Conservation (phyloP, 2,113 vertebrate species). For the Oreochromis niloticus region DNA sequence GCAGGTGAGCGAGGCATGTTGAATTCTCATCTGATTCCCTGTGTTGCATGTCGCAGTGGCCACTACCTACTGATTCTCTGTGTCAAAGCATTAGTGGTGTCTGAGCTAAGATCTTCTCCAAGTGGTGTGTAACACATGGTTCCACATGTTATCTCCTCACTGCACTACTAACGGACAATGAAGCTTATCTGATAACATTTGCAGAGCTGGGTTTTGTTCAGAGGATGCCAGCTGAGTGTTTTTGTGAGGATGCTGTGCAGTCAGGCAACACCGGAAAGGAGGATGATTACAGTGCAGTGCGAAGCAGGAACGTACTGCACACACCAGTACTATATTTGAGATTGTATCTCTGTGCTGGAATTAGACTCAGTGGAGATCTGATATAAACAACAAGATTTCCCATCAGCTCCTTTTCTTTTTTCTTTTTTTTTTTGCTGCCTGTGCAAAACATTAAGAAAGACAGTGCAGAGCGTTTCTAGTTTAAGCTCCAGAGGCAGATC, state of each 20-base stretch:
- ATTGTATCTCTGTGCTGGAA: not conserved
- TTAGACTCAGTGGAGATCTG: not conserved
- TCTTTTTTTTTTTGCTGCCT: not conserved
- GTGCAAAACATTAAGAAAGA: not conserved
- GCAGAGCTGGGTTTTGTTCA: not conserved
- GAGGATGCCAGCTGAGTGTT: not conserved
- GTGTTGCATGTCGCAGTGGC: slow-evolving; percentile 26
- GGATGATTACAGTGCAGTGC: not conserved
- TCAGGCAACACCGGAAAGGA: not conserved
- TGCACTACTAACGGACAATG: not conserved
- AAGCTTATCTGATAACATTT: not conserved
- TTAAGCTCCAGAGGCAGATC: slow-evolving; percentile 39
- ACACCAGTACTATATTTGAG: not conserved
- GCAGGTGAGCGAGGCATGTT: slow-evolving; percentile 63
- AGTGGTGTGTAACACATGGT: not conserved
- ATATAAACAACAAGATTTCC: not conserved
- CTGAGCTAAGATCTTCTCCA: not conserved
- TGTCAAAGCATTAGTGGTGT: not conserved
- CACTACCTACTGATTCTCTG: not conserved
- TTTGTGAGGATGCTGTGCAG: slow-evolving; percentile 7
- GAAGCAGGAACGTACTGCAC: not conserved
- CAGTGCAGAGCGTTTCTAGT: not conserved
- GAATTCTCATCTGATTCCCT: not conserved
- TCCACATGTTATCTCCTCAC: not conserved
- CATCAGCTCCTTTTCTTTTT: not conserved